Evolutionary conservation across 1,140 invertebrate species (phyloP).

Genomic region (Gryllus bimaculatus): DNA sequence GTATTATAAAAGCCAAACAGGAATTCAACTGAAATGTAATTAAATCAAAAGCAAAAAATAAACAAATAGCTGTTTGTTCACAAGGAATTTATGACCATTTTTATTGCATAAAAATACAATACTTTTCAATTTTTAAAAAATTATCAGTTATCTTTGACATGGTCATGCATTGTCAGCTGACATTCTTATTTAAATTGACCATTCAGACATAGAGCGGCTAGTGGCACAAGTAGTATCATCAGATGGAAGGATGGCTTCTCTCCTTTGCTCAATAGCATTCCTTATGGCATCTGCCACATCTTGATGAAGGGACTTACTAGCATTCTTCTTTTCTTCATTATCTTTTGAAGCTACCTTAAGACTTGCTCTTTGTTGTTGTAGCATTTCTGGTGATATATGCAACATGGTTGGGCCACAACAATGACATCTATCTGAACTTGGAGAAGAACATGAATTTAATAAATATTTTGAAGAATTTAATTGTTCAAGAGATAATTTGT

Average conservation of each 20-base stretch:
- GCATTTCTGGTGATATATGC: background rate
- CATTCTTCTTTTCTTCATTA: background rate
- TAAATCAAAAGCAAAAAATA: too few species aligned
- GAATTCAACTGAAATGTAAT: too few species aligned
- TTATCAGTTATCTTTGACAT: too few species aligned
- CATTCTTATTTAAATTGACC: background rate
- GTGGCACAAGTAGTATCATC: slow-evolving; percentile 5
- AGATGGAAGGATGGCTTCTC: background rate
- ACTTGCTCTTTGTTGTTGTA: background rate
- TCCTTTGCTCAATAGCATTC: background rate
- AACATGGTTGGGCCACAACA: background rate
- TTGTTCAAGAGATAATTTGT: background rate
- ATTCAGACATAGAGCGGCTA: slow-evolving; percentile 6
- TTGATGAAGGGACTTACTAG: background rate
- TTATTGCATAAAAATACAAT: too few species aligned
- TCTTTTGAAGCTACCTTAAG: background rate
- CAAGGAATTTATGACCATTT: too few species aligned
- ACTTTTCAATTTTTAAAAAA: too few species aligned
- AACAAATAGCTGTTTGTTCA: too few species aligned
- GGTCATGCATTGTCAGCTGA: too few species aligned
- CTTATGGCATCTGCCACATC: slow-evolving; percentile 7
- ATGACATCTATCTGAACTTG: background rate
- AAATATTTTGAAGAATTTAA: background rate
- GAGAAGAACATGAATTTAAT: background rate
- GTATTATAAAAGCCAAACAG: too few species aligned